Percentiles rank a stretch among this genome's conserved stretches.
phyloP scores from a whole-genome alignment of 2,113 vertebrate species.

The Prionailurus bengalensis region DNA sequence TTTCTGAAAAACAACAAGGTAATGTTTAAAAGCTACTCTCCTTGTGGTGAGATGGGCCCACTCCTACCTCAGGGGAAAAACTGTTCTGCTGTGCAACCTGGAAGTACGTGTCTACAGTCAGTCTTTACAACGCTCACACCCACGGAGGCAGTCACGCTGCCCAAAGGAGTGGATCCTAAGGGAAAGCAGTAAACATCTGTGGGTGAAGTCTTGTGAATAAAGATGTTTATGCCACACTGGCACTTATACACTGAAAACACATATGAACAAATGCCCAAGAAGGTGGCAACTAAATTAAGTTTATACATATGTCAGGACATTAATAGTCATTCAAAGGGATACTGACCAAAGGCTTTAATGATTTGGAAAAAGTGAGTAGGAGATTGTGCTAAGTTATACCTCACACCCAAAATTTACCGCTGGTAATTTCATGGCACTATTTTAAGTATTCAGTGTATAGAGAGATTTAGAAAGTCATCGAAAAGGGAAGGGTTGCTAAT shows the following conservation, averaged over 20 bases:
- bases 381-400: neutral
- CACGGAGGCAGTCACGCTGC: neutral
- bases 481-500: neutral
- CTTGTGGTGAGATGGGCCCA: neutral
- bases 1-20: slow-evolving; percentile 88
- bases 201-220: neutral
- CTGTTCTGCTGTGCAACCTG: neutral
- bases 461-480: neutral
- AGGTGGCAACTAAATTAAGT: neutral
- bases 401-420: neutral
- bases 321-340: neutral
- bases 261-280: neutral
- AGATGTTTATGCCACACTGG: neutral
- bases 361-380: neutral
- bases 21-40: neutral
- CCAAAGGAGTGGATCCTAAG: neutral
- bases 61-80: neutral
- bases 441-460: neutral
- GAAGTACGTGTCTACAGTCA: neutral
- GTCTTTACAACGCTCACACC: neutral
- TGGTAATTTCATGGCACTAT: neutral
- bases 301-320: neutral
- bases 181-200: neutral
- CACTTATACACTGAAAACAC: neutral
- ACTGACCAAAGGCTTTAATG: neutral